Evolutionary conservation across 2,797 vertebrate species (phyloP).

Genomic region (Myotis daubentonii): DNA sequence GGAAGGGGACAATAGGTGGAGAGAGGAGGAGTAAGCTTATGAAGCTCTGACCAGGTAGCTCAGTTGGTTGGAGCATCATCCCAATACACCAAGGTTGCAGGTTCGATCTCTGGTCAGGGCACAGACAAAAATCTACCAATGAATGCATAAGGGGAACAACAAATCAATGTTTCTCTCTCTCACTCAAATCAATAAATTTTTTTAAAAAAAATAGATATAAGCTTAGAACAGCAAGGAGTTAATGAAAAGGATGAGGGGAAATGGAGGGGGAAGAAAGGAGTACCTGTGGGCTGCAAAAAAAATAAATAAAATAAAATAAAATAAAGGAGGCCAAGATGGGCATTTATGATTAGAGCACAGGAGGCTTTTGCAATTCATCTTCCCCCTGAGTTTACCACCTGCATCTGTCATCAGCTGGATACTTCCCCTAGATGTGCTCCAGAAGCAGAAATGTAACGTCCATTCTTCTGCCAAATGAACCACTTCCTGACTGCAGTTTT

Average conservation of each 20-base stretch:
- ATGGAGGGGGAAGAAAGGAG: accelerated
- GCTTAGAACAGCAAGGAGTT: background rate
- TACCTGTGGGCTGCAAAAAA: background rate
- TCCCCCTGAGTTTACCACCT: background rate
- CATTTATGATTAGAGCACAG: background rate
- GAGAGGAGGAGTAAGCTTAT: background rate
- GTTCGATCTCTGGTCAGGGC: background rate
- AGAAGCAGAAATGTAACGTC: background rate
- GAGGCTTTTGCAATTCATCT: background rate
- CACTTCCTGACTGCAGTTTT: background rate
- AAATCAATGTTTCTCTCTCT: background rate
- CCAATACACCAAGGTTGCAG: background rate
- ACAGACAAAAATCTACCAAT: background rate
- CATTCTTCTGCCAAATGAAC: background rate
- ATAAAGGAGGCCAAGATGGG: background rate
- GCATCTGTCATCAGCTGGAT: background rate
- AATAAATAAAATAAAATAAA: too few species aligned
- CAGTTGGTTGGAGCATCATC: background rate
- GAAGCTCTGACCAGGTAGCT: background rate
- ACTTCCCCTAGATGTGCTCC: background rate
- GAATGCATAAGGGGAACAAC: background rate
- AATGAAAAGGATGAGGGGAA: background rate
- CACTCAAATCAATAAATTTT: background rate
- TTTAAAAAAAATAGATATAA: background rate
- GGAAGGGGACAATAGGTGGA: background rate